Evolutionary conservation across 2,113 vertebrate genomes (phyloP).

Genomic region (Rostratula benghalensis): DNA sequence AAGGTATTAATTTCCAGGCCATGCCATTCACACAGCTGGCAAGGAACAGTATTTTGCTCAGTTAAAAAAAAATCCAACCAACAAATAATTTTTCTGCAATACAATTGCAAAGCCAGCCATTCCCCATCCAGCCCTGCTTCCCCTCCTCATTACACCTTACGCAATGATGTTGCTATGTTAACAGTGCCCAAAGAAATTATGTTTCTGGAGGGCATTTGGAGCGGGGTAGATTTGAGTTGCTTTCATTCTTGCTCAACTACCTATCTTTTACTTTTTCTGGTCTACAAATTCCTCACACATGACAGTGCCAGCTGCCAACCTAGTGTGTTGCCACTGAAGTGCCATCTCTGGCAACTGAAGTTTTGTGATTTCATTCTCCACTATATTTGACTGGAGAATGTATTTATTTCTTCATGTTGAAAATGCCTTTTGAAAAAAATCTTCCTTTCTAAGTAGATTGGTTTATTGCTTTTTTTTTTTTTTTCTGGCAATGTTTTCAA

Average conservation of each 20-base stretch:
- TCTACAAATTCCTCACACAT: background rate
- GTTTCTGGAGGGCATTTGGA: background rate
- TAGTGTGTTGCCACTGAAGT: background rate
- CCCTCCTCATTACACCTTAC: background rate
- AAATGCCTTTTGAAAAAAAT: slow-evolving; percentile 19
- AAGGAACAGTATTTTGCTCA: background rate
- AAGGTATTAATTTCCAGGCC: background rate
- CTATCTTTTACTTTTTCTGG: background rate
- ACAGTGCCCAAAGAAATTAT: background rate
- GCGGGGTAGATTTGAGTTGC: background rate
- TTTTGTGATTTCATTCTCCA: slow-evolving; percentile 14
- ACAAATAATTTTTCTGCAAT: background rate
- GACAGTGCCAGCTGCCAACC: slow-evolving; percentile 9
- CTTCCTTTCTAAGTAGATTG: background rate
- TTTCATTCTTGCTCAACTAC: background rate
- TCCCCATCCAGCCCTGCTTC: background rate
- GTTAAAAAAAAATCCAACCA: background rate
- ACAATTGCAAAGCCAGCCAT: background rate
- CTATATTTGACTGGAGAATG: background rate
- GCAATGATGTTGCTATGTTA: background rate
- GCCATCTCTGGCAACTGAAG: background rate
- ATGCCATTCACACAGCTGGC: background rate
- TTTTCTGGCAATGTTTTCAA: slow-evolving; percentile 18
- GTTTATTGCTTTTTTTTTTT: background rate
- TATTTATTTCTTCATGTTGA: background rate